Conservation (phyloP, 2,797 vertebrate species). For the Mycteria americana region DNA sequence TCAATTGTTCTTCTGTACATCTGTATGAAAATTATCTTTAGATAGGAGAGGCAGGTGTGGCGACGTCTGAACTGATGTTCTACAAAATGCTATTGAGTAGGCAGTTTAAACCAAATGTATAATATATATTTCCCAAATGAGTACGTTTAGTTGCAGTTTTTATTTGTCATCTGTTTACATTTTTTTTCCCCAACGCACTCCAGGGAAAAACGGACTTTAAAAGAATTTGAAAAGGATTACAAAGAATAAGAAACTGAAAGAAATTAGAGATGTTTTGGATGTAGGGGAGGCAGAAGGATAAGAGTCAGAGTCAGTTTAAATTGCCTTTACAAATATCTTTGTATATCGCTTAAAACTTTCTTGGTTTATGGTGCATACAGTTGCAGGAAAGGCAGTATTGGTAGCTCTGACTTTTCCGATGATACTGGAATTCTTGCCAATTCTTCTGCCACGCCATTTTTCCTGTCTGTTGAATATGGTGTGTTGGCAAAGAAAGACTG, state of each 20-base stretch:
- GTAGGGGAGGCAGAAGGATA: not conserved
- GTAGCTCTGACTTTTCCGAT: slow-evolving; percentile 70
- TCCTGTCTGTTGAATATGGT: slow-evolving; percentile 47
- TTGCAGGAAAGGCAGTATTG: slow-evolving; percentile 62
- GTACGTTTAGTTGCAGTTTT: not conserved
- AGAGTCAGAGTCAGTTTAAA: not conserved
- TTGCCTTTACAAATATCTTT: not conserved
- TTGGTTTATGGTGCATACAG: slow-evolving; percentile 45
- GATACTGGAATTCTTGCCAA: slow-evolving; percentile 78
- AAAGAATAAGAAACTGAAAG: not conserved
- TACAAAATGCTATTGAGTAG: not conserved
- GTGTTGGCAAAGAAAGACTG: not conserved
- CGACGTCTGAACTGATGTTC: not conserved
- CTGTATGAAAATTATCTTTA: not conserved
- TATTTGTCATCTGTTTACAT: not conserved
- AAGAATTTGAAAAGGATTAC: not conserved
- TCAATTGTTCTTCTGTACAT: not conserved
- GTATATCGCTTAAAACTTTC: not conserved
- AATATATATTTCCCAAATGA: not conserved
- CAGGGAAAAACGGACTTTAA: not conserved
- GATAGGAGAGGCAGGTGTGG: not conserved
- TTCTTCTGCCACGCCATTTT: slow-evolving; percentile 79
- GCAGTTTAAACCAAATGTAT: not conserved
- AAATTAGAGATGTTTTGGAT: not conserved
- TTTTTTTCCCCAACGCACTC: not conserved